phyloP scores from a whole-genome alignment of 2,888 invertebrate genomes.

The Balanococcus diminutus region DNA sequence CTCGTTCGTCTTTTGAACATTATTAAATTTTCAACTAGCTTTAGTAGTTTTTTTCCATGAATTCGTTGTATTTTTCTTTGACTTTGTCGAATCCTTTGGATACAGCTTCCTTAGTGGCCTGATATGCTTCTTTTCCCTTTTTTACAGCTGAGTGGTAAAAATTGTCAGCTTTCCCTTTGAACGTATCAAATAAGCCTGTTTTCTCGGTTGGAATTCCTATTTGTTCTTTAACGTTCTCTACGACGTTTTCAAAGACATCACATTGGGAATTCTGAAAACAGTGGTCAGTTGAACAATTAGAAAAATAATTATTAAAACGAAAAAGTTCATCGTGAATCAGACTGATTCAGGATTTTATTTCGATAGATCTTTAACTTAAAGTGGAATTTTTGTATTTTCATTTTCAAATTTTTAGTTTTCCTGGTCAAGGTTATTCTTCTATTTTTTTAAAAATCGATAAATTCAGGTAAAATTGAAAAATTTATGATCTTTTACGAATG shows the following conservation, averaged over 20 bases:
- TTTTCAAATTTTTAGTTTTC: no score
- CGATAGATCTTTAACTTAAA: no score
- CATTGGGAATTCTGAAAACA: background rate
- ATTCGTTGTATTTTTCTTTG: slow-evolving; percentile 49
- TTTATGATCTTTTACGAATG: no score
- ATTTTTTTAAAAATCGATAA: no score
- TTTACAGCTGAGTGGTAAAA: slow-evolving; percentile 44
- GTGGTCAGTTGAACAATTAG: no score
- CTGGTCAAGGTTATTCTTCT: no score
- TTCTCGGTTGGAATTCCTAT: background rate
- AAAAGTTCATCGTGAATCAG: no score
- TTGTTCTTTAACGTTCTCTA: background rate
- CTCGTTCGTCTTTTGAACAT: background rate
- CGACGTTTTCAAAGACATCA: background rate
- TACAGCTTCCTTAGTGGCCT: slow-evolving; percentile 32
- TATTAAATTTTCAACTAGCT: background rate
- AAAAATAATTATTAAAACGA: no score
- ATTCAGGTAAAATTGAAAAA: no score
- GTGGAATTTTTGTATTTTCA: no score
- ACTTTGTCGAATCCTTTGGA: slow-evolving; percentile 21
- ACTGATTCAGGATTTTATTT: no score
- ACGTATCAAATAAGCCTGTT: slow-evolving; percentile 10
- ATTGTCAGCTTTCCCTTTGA: slow-evolving; percentile 9
- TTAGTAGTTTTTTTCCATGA: background rate
- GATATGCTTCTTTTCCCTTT: slow-evolving; percentile 43